A percentile compares a stretch with the other conserved stretches of the same genome.
phyloP scores from a whole-genome alignment of 2,797 vertebrate species.

The Calcarius lapponicus region DNA sequence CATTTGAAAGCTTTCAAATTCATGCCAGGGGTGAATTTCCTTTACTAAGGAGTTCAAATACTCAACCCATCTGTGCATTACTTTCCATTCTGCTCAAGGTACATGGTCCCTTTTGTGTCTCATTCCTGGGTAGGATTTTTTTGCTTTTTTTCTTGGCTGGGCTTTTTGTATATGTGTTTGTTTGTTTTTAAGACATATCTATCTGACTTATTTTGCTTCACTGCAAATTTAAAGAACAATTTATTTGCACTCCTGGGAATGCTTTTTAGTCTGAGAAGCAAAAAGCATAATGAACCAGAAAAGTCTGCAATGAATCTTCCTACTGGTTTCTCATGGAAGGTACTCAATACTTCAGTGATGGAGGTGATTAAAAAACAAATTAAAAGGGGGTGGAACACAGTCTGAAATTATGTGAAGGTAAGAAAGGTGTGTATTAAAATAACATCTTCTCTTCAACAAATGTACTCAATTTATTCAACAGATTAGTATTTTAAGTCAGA shows the following conservation, averaged over 20 bases:
- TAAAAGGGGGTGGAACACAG: fast-evolving
- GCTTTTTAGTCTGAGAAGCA: not conserved
- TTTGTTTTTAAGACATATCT: not conserved
- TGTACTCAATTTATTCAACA: not conserved
- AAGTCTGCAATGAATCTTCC: not conserved
- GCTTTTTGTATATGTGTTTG: not conserved
- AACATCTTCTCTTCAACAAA: not conserved
- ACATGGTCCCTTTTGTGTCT: not conserved
- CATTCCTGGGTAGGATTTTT: not conserved
- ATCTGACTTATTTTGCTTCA: not conserved
- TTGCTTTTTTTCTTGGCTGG: not conserved
- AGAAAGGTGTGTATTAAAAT: not conserved
- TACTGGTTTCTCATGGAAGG: not conserved
- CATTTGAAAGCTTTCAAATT: not conserved
- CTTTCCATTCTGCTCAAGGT: not conserved
- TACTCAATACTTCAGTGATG: not conserved
- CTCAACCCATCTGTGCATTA: not conserved
- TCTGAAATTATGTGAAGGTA: not conserved
- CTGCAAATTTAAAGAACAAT: not conserved
- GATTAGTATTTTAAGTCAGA: not conserved
- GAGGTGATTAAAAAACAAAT: not conserved
- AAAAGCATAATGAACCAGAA: not conserved
- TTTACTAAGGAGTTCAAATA: not conserved
- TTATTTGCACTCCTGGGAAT: not conserved
- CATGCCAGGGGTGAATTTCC: not conserved